Conservation (phyloP, 2,113 vertebrate species). For the Galbula dea region DNA sequence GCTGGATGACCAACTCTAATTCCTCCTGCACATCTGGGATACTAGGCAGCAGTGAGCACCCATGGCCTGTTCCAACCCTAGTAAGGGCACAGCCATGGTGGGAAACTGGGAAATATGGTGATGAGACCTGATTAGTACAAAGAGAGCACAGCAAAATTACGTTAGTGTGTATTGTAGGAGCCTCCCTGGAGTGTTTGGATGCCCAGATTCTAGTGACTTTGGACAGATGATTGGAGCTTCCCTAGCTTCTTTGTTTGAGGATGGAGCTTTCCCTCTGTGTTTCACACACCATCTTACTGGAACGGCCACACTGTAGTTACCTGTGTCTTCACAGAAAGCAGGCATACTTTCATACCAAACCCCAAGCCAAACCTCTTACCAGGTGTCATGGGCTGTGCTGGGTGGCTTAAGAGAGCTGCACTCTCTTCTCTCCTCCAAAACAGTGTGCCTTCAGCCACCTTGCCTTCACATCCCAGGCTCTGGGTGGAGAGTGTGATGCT, state of each 20-base stretch:
- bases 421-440: neutral
- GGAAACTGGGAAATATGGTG: neutral
- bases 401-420: neutral
- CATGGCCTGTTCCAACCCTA: neutral
- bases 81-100: neutral
- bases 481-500: neutral
- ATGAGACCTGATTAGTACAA: neutral
- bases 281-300: neutral
- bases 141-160: neutral
- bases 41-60: neutral
- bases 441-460: neutral
- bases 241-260: rapidly evolving
- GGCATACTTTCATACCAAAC: neutral
- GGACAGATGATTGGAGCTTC: neutral
- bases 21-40: neutral
- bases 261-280: neutral
- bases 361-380: neutral
- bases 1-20: neutral
- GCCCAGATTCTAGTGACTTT: neutral
- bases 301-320: neutral
- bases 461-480: neutral
- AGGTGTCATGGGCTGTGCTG: neutral
- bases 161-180: neutral
- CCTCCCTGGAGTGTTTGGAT: neutral
- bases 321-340: neutral